Conservation (phyloP, 1,140 invertebrate genomes). For the Antheraea pernyi region DNA sequence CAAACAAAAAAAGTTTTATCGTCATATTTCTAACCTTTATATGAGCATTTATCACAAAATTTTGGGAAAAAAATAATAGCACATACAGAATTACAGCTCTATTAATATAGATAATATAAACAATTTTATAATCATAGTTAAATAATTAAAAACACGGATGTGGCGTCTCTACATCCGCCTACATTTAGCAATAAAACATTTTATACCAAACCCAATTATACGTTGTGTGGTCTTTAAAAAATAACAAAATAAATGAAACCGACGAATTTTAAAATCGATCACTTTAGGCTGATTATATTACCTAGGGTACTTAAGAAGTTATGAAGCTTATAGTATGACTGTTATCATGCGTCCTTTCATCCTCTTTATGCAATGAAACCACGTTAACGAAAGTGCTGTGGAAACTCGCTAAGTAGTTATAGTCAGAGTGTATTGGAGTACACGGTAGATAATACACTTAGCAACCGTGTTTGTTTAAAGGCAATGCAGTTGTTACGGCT, state of each 20-base stretch:
- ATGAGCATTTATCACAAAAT: no score
- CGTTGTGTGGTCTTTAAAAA: background rate
- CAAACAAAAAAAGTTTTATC: no score
- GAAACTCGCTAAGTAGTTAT: constrained; percentile 44
- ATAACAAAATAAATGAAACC: background rate
- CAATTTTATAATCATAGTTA: no score
- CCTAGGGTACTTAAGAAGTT: no score
- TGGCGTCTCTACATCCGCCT: background rate
- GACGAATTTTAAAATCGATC: no score
- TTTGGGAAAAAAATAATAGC: no score
- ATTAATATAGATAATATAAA: no score
- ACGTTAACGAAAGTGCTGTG: constrained; percentile 37
- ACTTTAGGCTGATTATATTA: no score
- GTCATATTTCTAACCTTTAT: no score
- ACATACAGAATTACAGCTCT: no score
- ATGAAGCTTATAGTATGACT: no score
- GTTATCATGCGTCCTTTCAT: no score
- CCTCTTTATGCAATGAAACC: constrained; percentile 31
- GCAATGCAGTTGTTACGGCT: constrained; percentile 48
- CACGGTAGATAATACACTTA: constrained; percentile 45
- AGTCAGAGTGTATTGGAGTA: constrained; percentile 40
- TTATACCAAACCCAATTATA: background rate
- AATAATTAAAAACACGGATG: background rate
- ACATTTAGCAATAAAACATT: background rate
- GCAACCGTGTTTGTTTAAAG: constrained; percentile 42